A percentile compares a stretch with the other conserved stretches of the same genome.
These are phyloP conservation scores for Garra rufa DNA, from an alignment of 2,113 vertebrate genomes.

Conservation along the genomic window DNA sequence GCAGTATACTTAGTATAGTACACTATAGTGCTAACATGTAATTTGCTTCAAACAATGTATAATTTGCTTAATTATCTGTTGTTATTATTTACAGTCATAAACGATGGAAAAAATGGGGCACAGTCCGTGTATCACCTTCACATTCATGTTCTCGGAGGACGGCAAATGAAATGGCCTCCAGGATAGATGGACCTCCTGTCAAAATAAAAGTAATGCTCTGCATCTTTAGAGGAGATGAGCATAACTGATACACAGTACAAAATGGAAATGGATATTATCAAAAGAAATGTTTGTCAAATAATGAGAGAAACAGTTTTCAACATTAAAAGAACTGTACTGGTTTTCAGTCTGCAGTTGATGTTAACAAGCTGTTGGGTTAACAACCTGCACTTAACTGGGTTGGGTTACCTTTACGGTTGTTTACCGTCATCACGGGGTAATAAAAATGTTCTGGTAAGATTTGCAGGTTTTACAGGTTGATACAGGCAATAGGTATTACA, in stretches of 20 bases:
- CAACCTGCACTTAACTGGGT: neutral
- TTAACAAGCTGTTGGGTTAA: neutral
- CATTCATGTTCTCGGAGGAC: slow-evolving; percentile 90
- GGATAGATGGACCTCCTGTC: slow-evolving; percentile 71
- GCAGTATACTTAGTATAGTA: too few species aligned
- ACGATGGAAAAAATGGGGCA: slow-evolving; percentile 88
- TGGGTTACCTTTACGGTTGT: neutral
- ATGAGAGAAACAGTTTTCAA: neutral
- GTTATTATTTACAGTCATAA: slow-evolving; percentile 83
- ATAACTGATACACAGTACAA: neutral
- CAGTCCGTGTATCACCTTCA: slow-evolving; percentile 96
- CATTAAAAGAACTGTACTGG: neutral
- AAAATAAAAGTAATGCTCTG: neutral
- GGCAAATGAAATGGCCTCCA: slow-evolving; percentile 93
- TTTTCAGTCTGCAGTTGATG: neutral
- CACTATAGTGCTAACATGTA: neutral
- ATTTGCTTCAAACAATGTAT: neutral
- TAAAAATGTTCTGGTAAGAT: neutral
- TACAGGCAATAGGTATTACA: neutral
- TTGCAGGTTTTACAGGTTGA: neutral
- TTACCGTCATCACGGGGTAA: neutral
- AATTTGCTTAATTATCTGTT: neutral
- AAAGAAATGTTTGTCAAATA: neutral
- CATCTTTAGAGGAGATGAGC: neutral
- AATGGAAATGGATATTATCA: neutral